phyloP scores from a whole-genome alignment of 2,888 invertebrate genomes.

The Trichogramma evanescens region DNA sequence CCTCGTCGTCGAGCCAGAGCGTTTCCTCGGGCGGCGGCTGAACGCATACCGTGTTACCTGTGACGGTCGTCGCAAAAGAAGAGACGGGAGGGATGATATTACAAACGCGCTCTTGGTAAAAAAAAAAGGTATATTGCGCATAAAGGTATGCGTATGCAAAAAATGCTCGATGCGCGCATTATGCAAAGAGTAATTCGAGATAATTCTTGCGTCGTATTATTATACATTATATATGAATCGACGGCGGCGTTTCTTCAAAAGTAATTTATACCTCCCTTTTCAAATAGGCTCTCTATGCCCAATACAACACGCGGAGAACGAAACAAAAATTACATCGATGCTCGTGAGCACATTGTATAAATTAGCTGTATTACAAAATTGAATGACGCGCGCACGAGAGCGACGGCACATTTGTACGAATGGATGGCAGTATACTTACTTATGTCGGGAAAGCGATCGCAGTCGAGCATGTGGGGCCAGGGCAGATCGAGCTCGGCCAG shows the following conservation, averaged over 20 bases:
- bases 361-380: background rate
- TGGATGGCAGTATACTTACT: constrained; percentile 32
- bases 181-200: background rate
- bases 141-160: constrained; percentile 55
- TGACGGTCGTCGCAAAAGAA: constrained; percentile 23
- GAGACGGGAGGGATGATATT: background rate
- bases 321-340: background rate
- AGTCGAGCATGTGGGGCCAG: constrained; percentile 71
- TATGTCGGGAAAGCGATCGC: constrained; percentile 71
- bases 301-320: no score
- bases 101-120: background rate
- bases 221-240: no score
- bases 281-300: no score
- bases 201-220: no score
- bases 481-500: constrained; percentile 56
- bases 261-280: no score
- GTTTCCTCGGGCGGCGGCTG: constrained; percentile 49
- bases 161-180: background rate
- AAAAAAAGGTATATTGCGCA: constrained; percentile 35
- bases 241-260: no score
- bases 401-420: background rate
- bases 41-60: constrained; percentile 48
- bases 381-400: background rate
- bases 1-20: constrained; percentile 27
- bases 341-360: background rate